Base-by-base conservation (phyloP, 2,797 vertebrate species). In the Prionace glauca region DNA sequence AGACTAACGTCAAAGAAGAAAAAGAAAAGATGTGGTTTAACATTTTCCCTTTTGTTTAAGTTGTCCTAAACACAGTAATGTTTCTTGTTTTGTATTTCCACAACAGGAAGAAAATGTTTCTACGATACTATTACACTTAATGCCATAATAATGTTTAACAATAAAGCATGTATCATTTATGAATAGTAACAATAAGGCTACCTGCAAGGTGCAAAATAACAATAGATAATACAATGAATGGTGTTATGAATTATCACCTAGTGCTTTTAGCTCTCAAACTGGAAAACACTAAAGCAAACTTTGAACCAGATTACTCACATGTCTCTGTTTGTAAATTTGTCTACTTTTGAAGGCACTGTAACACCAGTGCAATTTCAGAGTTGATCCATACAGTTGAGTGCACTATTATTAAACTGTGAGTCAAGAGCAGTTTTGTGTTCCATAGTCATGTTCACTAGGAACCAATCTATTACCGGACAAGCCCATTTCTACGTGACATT, bases 381-480 rank as follows among this genome's bases (percentile, higher is more conserved):
- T 74, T 71, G 69, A 71, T 95, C 77, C 45, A 74, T 95, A 8
- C 41, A 29, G 77, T 24, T 50, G 29, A 74, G 8, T 16, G 29
- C 26, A 56, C 18, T 95, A 95, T 95, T 74, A 95, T 69, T 94
- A 94, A 94, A 71, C 93, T 29, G 71, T 95, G 93, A 77, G 93
- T 95, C 93, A 95, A 60, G 45, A 95, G 8, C 45, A 95, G 93
- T 50, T 56, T 95, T 77, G 26, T 77, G 45, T 56, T 95, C 74
- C 93, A 7, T 22, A 72, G 93, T 45, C 45, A 50, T 77, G 50
- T 77, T 95, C 71, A 95, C 45, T 56, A 56, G 11, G 71, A 95
- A 95, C 93, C 26, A n/a, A 3, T 77, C 93, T 74, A 26, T 56
- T 95, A 95, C 71, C 9, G 29, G 93, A 95, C 69, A 60, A 77